These are phyloP conservation scores for Palythoa heliodiscus DNA, from an alignment of 92 coral and sea anemone species.

Conservation along the genomic window DNA sequence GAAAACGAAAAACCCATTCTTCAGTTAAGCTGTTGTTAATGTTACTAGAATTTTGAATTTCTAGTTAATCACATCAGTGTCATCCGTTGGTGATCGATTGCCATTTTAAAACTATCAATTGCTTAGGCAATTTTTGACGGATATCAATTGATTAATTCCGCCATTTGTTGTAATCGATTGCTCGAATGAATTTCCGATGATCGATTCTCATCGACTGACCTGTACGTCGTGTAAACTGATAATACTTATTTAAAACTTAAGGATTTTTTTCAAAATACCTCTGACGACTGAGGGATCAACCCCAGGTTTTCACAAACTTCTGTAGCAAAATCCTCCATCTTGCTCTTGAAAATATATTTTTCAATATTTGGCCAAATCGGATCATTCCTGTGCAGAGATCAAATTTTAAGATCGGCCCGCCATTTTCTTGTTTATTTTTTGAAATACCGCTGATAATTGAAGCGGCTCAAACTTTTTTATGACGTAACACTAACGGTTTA, in stretches of 20 bases:
- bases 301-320: not conserved
- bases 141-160: too few species aligned
- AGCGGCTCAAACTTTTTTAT: conserved; percentile 4
- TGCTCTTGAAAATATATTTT: not conserved
- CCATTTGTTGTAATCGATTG: too few species aligned
- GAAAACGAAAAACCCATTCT: too few species aligned
- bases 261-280: not conserved
- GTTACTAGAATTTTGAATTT: too few species aligned
- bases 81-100: too few species aligned
- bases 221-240: not conserved
- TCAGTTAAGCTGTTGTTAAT: too few species aligned
- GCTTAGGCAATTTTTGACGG: too few species aligned
- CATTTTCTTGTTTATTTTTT: conserved; percentile 24
- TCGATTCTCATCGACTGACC: too few species aligned
- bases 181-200: too few species aligned
- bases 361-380: not conserved
- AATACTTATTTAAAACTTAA: not conserved
- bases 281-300: not conserved
- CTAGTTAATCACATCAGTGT: too few species aligned
- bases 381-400: not conserved
- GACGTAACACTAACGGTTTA: conserved; percentile 22
- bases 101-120: too few species aligned
- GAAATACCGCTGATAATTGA: conserved; percentile 16
- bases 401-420: not conserved
- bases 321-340: conserved; percentile 18